Evolutionary conservation across 2,113 vertebrate genomes (phyloP).

Genomic region (Recurvirostra avosetta): DNA sequence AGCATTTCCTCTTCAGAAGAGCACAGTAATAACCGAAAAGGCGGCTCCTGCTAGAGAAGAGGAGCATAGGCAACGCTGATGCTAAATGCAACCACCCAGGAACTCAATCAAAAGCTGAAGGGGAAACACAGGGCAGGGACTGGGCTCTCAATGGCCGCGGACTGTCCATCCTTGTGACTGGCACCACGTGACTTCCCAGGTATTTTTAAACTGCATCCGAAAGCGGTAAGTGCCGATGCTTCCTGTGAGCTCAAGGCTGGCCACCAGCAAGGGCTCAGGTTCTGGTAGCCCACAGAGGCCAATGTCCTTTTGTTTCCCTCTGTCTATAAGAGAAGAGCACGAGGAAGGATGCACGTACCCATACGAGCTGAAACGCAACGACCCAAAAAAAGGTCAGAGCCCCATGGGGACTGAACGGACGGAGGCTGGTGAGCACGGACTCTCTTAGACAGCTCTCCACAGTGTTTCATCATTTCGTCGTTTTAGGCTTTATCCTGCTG

Average conservation of each 20-base stretch:
- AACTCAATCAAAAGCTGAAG: not conserved
- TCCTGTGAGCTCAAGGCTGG: not conserved
- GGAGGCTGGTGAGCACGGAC: not conserved
- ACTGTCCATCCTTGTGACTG: not conserved
- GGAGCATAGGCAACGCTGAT: not conserved
- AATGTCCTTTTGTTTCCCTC: not conserved
- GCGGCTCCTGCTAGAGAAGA: not conserved
- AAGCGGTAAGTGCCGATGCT: accelerated
- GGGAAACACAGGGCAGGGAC: not conserved
- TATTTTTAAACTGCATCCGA: not conserved
- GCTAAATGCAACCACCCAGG: not conserved
- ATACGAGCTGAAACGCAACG: accelerated
- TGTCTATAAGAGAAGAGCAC: not conserved
- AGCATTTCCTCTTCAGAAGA: not conserved
- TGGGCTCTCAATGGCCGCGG: not conserved
- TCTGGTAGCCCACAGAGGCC: not conserved
- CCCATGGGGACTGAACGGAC: accelerated
- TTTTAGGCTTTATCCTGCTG: not conserved
- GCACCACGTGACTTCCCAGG: not conserved
- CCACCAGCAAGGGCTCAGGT: not conserved
- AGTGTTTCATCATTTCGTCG: not conserved
- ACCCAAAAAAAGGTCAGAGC: not conserved
- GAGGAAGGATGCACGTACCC: not conserved
- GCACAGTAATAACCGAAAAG: not conserved
- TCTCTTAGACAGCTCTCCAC: not conserved